Conservation (phyloP, 92 coral and sea anemone species). For the Bergia sp. region DNA sequence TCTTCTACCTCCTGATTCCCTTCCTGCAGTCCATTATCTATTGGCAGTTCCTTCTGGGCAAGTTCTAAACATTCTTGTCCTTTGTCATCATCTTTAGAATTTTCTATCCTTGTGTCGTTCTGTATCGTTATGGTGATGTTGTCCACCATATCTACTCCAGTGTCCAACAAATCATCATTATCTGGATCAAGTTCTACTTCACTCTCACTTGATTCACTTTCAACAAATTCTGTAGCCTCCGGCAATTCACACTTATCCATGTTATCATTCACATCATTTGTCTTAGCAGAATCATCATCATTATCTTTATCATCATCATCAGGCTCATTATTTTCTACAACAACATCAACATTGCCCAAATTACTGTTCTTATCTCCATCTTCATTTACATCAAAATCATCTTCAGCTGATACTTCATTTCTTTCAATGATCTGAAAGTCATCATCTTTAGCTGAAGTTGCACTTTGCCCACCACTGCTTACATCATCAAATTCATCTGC, state of each 20-base stretch:
- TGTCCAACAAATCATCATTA: slow-evolving; percentile 30
- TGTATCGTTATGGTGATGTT: slow-evolving; percentile 62
- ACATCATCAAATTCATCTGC: slow-evolving; percentile 26
- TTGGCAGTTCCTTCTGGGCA: background rate
- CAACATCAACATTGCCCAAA: slow-evolving; percentile 18
- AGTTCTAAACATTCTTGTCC: background rate
- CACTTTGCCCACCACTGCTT: background rate
- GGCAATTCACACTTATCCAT: slow-evolving; percentile 6
- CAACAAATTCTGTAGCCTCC: slow-evolving; percentile 14
- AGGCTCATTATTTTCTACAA: slow-evolving; percentile 13
- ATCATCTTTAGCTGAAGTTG: slow-evolving; percentile 19
- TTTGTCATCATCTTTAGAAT: background rate
- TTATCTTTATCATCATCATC: background rate
- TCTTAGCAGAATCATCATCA: background rate
- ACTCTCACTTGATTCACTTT: slow-evolving; percentile 17
- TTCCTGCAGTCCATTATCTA: background rate
- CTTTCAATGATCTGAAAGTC: slow-evolving; percentile 33
- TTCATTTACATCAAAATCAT: slow-evolving; percentile 31
- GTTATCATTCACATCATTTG: slow-evolving; percentile 13
- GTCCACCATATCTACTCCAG: slow-evolving; percentile 45
- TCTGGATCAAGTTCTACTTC: background rate
- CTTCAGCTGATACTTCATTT: slow-evolving; percentile 26
- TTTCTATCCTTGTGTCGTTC: slow-evolving; percentile 37
- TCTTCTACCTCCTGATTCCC: background rate
- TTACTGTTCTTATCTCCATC: slow-evolving; percentile 8